These are phyloP conservation scores for Echinometra lucunter DNA, from an alignment of 53 echinoderm and acorn worm species.

Conservation along the genomic window DNA sequence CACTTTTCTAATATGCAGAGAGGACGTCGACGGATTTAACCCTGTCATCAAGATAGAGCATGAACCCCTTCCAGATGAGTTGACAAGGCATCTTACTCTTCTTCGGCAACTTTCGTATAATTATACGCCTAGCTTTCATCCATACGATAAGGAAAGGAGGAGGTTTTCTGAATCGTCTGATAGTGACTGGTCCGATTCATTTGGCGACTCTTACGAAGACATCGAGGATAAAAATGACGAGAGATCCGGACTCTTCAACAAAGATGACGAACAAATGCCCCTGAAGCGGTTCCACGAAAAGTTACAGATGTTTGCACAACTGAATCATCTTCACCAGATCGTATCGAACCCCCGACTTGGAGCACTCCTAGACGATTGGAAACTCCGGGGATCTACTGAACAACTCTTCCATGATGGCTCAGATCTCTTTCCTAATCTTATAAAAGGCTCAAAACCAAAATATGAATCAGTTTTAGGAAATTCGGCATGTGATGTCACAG, in stretches of 20 bases:
- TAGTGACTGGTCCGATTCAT: background rate
- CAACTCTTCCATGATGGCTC: background rate
- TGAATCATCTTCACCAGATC: constrained; percentile 1
- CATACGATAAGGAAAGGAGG: background rate
- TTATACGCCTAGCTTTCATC: background rate
- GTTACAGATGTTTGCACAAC: constrained; percentile 9
- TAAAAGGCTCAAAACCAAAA: background rate
- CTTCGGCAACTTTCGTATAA: constrained; percentile 28
- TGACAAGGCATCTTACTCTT: background rate
- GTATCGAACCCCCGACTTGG: constrained; percentile 3
- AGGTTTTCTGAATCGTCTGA: background rate
- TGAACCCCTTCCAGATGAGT: constrained; percentile 39
- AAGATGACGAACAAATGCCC: background rate
- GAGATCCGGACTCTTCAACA: background rate
- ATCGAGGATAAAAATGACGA: background rate
- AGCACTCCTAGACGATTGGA: background rate
- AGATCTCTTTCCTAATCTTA: background rate
- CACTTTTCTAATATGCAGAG: constrained; percentile 1
- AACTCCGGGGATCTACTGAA: background rate
- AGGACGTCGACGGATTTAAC: background rate
- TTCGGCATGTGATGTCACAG: background rate
- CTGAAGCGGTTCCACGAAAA: background rate
- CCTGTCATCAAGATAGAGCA: constrained; percentile 10
- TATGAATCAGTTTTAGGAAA: background rate
- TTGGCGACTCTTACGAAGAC: background rate